A percentile compares a stretch with the other conserved stretches of the same genome.
These are phyloP conservation scores for Exaiptasia diaphana DNA, from an alignment of 64 coral and sea anemone genomes.

Conservation along the genomic window DNA sequence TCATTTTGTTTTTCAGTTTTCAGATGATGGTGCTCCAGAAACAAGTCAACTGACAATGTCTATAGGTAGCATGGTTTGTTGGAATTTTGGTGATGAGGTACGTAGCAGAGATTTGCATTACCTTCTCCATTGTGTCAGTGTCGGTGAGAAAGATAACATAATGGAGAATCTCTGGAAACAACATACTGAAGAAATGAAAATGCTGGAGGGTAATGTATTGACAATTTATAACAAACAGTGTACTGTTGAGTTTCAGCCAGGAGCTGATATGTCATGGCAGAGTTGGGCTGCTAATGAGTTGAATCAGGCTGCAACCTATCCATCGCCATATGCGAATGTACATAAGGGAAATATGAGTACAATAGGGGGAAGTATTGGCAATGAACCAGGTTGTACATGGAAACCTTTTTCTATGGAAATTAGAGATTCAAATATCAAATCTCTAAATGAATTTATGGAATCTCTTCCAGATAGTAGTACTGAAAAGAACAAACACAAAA, in stretches of 20 bases:
- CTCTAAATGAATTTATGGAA: not conserved
- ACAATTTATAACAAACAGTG: slow-evolving; percentile 10
- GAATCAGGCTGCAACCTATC: slow-evolving; percentile 29
- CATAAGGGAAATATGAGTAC: not conserved
- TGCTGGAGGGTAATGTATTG: slow-evolving; percentile 37
- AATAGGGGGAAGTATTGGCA: slow-evolving; percentile 5
- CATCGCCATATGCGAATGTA: slow-evolving; percentile 39
- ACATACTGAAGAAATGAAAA: slow-evolving; percentile 20
- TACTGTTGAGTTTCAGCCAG: slow-evolving; percentile 43
- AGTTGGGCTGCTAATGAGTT: slow-evolving; percentile 40
- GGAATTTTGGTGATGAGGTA: slow-evolving; percentile 20
- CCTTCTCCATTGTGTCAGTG: slow-evolving; percentile 15
- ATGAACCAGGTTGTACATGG: slow-evolving; percentile 3
- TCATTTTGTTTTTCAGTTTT: slow-evolving; percentile 32
- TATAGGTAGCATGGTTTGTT: slow-evolving; percentile 11
- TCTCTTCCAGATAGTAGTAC: slow-evolving; percentile 1
- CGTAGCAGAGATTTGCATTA: slow-evolving; percentile 18
- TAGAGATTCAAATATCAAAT: not conserved
- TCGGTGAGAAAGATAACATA: not conserved
- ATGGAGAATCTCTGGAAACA: slow-evolving; percentile 25
- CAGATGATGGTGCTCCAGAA: slow-evolving; percentile 19
- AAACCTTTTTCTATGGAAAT: not conserved
- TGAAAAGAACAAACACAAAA: not conserved
- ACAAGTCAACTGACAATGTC: slow-evolving; percentile 20
- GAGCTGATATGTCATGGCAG: slow-evolving; percentile 36